Percentiles rank a stretch among this genome's conserved stretches.
Conservation (phyloP, 2,797 vertebrate species). For the Cichlasoma orientale region DNA sequence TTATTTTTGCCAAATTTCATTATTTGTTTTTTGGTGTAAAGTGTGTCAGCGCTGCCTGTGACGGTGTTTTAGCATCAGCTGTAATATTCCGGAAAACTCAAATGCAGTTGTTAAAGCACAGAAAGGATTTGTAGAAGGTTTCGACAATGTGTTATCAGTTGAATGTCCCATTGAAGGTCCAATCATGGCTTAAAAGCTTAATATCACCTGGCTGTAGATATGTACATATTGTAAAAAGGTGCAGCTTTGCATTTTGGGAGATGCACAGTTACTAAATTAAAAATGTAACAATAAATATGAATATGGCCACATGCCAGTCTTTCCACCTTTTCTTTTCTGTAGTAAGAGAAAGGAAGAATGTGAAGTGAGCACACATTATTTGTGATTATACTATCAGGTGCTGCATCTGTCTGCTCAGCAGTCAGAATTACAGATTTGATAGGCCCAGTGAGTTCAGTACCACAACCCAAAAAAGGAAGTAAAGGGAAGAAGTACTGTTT, state of each 20-base stretch:
- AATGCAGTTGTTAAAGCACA: not conserved
- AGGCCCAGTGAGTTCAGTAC: constrained; percentile 47
- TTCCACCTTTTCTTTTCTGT: constrained; percentile 5
- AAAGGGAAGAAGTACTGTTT: constrained; percentile 55
- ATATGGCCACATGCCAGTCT: not conserved
- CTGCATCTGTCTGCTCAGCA: constrained; percentile 32
- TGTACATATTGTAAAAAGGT: constrained; percentile 54
- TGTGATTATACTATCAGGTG: constrained; percentile 37
- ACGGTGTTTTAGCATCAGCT: not conserved
- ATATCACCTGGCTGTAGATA: constrained; percentile 32
- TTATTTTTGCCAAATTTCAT: not conserved
- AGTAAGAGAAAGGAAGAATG: constrained; percentile 6
- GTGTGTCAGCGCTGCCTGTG: not conserved
- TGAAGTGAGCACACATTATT: constrained; percentile 19
- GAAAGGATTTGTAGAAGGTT: not conserved
- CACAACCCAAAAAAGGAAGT: not conserved
- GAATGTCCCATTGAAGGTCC: not conserved
- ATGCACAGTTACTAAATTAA: constrained; percentile 33
- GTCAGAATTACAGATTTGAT: constrained; percentile 58
- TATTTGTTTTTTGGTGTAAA: not conserved
- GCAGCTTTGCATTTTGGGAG: constrained; percentile 13
- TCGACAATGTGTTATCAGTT: too few relatives aligned
- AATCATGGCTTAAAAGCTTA: not conserved
- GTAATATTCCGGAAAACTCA: not conserved
- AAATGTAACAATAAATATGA: constrained; percentile 44